Evolutionary conservation across 2,113 vertebrate species (phyloP).

Genomic region (Dendrocopos noguchii): DNA sequence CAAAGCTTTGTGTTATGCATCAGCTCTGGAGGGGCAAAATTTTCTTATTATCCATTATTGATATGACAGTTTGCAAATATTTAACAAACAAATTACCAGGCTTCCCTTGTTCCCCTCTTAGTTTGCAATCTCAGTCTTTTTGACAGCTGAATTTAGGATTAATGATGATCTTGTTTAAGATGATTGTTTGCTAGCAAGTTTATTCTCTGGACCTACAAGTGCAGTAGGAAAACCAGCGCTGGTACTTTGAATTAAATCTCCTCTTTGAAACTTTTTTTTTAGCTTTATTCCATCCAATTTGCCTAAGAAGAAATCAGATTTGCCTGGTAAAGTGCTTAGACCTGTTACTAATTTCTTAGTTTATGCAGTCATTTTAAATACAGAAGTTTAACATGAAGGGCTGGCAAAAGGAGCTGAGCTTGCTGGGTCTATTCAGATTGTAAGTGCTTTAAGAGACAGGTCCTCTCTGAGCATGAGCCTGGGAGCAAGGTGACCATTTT

Average conservation of each 20-base stretch:
- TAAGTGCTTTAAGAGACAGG: background rate
- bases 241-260: slow-evolving; percentile 31
- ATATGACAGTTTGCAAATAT: slow-evolving; percentile 56
- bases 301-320: slow-evolving; percentile 1
- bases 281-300: slow-evolving; percentile 2
- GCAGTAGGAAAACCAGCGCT: background rate
- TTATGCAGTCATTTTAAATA: slow-evolving; percentile 39
- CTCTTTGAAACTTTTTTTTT: slow-evolving; percentile 9
- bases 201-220: background rate
- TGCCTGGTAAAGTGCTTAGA: slow-evolving; percentile 21
- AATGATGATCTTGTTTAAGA: slow-evolving; percentile 50
- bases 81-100: slow-evolving; percentile 60
- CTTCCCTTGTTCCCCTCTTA: slow-evolving; percentile 33
- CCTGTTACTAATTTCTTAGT: slow-evolving; percentile 27
- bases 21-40: slow-evolving; percentile 13
- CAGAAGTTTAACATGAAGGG: background rate
- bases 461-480: background rate
- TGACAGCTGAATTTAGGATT: slow-evolving; percentile 47
- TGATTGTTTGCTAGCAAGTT: background rate
- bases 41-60: slow-evolving; percentile 58
- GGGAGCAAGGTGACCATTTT: background rate
- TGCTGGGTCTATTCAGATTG: background rate
- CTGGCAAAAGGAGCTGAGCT: background rate
- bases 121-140: slow-evolving; percentile 27
- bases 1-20: slow-evolving; percentile 8